Evolutionary conservation across 2,888 invertebrate genomes (phyloP), one percentile per base, ranked within the genome.

Genomic region (Pimpla rufipes): DNA sequence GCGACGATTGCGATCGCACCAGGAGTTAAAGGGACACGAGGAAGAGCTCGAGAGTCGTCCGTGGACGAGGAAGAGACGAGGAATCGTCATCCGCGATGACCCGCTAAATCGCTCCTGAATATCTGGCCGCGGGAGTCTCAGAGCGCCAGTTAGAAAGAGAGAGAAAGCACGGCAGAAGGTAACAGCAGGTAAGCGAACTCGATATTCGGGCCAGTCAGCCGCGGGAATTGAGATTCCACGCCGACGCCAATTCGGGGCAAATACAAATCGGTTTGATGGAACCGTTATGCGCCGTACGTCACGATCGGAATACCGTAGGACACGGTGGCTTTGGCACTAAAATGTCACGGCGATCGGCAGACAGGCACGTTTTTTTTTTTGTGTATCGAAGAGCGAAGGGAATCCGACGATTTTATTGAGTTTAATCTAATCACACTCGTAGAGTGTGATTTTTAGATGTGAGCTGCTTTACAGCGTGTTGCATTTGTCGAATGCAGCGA

Each of bases 161-260:
- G 80, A 77, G 50, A 74, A 59, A 66, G 45, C 64, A 42, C 18
- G 10, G 40, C 13, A 64, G 45, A 45, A 50, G 73, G 29, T 79
- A 81, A 81, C 83, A 83, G 85, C 80, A 83, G 85, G 85, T 85
- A 81, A 85, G 85, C 8, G 50, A 37, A 74, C 57, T 18, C 68
- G 73, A 5, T 42, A n/a, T 79, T 67, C 74, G 62, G 71, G 73
- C 55, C 50, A 62, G 50, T 47, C 62, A 37, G 59, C 37, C 64
- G 16, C 18, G 57, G 16, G 52, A 64, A 52, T 52, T 68, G 62
- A 55, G 45, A 79, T 71, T 78, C 40, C 18, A 21, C 42, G 29
- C n/a, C 71, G 29, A 79, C 52, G 64, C 23, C 47, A 42, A 84
- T 81, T 57, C 73, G 68, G 83, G 83, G 42, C 77, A 68, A 74